These are phyloP conservation scores for Dryobota labecula DNA, from an alignment of 2,888 invertebrate species.

Conservation along the genomic window DNA sequence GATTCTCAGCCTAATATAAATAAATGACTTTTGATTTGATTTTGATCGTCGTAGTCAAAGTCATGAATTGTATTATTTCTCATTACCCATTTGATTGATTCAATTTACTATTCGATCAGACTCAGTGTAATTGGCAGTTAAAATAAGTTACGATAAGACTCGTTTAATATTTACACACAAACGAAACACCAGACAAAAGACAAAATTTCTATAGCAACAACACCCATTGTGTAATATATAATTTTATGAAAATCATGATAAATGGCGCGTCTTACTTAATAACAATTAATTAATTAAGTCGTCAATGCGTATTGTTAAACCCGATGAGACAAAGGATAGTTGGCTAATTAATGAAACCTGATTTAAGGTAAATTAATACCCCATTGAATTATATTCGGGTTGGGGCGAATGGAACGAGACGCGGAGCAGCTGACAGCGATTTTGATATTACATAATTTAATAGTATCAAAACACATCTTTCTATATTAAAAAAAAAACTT, in stretches of 20 bases:
- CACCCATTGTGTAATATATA: slow-evolving; percentile 43
- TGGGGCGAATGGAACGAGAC: slow-evolving; percentile 5
- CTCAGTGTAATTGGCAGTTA: no score
- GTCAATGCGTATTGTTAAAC: slow-evolving; percentile 61
- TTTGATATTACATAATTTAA: slow-evolving; percentile 11
- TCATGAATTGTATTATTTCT: no score
- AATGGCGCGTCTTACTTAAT: slow-evolving; percentile 62
- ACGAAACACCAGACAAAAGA: slow-evolving; percentile 27
- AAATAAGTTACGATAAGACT: not conserved
- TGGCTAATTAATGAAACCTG: slow-evolving; percentile 71
- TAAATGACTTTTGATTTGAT: no score
- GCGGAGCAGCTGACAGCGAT: not conserved
- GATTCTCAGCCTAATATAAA: no score
- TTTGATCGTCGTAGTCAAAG: no score
- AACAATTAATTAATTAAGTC: slow-evolving; percentile 68
- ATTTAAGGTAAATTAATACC: slow-evolving; percentile 71
- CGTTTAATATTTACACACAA: not conserved
- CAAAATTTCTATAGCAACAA: slow-evolving; percentile 34
- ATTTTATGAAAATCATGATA: slow-evolving; percentile 61
- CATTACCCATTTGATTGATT: no score
- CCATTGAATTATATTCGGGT: slow-evolving; percentile 51
- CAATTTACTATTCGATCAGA: no score
- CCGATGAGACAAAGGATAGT: slow-evolving; percentile 69
- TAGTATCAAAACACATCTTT: not conserved
- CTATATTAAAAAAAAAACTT: not conserved